These are phyloP conservation scores for Prunella strophiata DNA, from an alignment of 2,797 vertebrate species.

Conservation along the genomic window DNA sequence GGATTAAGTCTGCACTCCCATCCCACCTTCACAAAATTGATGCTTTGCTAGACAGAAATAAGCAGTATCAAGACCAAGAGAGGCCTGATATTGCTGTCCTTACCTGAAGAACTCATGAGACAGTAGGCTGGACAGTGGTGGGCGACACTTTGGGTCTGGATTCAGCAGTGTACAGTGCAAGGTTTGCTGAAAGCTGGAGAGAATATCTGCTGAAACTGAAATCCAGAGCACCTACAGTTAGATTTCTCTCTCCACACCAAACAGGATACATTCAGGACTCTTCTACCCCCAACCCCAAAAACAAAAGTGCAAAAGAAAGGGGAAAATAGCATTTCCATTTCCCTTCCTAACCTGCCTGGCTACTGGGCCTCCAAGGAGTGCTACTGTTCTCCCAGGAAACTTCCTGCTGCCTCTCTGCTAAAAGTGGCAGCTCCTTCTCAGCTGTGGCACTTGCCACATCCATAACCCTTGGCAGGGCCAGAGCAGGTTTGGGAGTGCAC, in stretches of 20 bases:
- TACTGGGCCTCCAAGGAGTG: not conserved
- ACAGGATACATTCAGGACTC: not conserved
- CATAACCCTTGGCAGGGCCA: not conserved
- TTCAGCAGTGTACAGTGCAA: constrained; percentile 84
- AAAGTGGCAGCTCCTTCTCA: not conserved
- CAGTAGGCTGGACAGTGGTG: constrained; percentile 84
- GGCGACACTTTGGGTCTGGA: constrained; percentile 83
- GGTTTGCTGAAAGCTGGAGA: constrained; percentile 84
- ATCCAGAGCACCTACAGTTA: constrained; percentile 68
- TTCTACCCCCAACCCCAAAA: not conserved
- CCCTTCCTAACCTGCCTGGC: not conserved
- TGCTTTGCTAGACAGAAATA: not conserved
- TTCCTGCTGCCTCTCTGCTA: not conserved
- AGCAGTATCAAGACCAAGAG: not conserved
- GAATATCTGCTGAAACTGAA: constrained; percentile 79
- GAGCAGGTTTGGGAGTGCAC: not conserved
- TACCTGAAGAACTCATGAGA: constrained; percentile 94
- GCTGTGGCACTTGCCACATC: fast-evolving
- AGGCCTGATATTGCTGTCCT: not conserved
- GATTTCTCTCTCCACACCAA: constrained; percentile 13
- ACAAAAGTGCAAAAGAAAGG: not conserved
- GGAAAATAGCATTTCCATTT: not conserved
- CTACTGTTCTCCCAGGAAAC: not conserved
- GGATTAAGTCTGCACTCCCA: not conserved
- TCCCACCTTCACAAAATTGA: not conserved